Conservation (phyloP, 2,888 invertebrate genomes). For the Platypus cylindrus region DNA sequence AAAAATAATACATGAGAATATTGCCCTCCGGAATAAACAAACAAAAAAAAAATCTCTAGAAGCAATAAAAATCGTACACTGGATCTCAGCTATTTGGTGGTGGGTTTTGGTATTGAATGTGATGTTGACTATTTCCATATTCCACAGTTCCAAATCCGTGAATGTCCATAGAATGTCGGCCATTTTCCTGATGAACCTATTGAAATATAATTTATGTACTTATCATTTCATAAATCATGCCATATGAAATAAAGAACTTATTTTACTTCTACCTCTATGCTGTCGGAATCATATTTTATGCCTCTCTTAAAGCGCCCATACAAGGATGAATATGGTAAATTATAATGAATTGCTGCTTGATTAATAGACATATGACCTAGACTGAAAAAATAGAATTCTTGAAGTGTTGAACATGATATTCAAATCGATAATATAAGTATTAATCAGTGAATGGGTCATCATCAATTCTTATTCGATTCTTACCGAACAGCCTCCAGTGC, state of each 20-base stretch:
- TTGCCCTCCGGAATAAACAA: constrained; percentile 1
- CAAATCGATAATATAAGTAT: not conserved
- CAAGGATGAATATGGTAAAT: constrained; percentile 78
- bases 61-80: constrained; percentile 27
- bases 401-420: not conserved
- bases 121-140: constrained; percentile 28
- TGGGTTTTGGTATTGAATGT: constrained; percentile 32
- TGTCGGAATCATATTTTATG: constrained; percentile 55
- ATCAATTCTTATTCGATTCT: constrained; percentile 8
- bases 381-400: constrained; percentile 35
- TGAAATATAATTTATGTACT: too few species aligned
- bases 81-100: constrained; percentile 33
- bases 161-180: constrained; percentile 11
- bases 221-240: not conserved
- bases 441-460: not conserved
- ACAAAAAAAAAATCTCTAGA: constrained; percentile 14
- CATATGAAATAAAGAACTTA: not conserved
- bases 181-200: constrained; percentile 13
- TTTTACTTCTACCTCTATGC: constrained; percentile 23
- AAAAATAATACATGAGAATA: too few species aligned
- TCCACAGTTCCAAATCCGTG: constrained; percentile 27
- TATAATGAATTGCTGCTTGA: constrained; percentile 85
- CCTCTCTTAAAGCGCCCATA: constrained; percentile 82
- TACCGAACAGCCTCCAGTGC: constrained; percentile 80
- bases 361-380: constrained; percentile 88